Base-by-base conservation (phyloP, 2,888 invertebrate genomes). In the Hemaris fuciformis region DNA sequence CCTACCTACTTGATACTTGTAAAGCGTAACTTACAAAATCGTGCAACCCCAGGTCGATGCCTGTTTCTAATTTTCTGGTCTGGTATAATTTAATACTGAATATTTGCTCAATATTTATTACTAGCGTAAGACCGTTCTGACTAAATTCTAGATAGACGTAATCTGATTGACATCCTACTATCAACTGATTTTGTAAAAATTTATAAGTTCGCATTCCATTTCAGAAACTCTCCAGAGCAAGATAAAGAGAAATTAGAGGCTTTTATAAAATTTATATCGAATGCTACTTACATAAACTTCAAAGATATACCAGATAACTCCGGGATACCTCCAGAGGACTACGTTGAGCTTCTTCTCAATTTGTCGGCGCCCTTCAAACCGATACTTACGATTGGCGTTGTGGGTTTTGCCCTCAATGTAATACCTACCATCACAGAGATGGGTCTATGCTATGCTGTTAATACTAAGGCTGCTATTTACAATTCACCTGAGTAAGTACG, bases 401-500 rank as follows among this genome's bases (percentile, higher is more conserved):
- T 93, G 0, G 93, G 93, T 0, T 85, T 93, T 57, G 79, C 80
- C 62, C 81, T 94, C 70, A 82, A 83, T 43, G 84, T 95, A n/a
- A 88, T 94, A 45, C 93, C 94, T 8, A 94, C 94, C 0, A 81
- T 95, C 8, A 95, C 95, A 0, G 96, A 96, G 79, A 93, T 95
- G 90, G 96, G 96, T 1, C 80, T 95, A 62, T 96, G 96, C 70
- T 95, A 95, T 77, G 89, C 95, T 22, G 94, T 95, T 57, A 96
- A 96, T 76, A 95, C 95, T 0, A 88, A 94, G 70, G 90, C 94
- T 31, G 94, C 95, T 0, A 79, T 93, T 8, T 94, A 94, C 74
- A 94, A 93, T 76, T 93, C 94, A 8, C 93, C 93, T 0, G 72
- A 78, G 94, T 94, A 81, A 91, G 93, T n/a, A n/a, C n/a, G n/a